Conservation (phyloP, 1,140 invertebrate genomes). For the Lutraria rhynchaena region DNA sequence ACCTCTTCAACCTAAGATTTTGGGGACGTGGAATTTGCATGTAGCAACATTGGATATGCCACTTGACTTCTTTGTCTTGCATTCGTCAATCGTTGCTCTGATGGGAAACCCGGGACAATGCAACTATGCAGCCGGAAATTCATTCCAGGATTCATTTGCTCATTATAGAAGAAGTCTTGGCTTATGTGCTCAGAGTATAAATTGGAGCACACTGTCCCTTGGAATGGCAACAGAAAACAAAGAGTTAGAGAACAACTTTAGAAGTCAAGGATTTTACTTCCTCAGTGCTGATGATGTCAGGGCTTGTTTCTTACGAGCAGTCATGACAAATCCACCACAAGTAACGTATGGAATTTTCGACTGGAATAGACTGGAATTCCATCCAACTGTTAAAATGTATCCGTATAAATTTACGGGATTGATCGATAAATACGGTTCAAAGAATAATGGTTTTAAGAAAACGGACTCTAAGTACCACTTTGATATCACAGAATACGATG, state of each 20-base stretch:
- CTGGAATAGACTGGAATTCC: constrained; percentile 4
- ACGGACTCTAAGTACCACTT: constrained; percentile 8
- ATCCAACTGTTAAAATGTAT: background rate
- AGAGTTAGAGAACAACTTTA: constrained; percentile 18
- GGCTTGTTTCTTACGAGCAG: constrained; percentile 16
- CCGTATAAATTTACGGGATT: constrained; percentile 11
- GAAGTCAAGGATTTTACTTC: constrained; percentile 24
- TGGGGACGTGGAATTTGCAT: constrained; percentile 75
- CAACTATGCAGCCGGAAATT: constrained; percentile 70
- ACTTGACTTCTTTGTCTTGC: constrained; percentile 72
- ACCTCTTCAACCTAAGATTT: constrained; percentile 68
- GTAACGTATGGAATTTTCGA: constrained; percentile 24
- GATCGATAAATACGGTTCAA: background rate
- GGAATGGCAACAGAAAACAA: constrained; percentile 46
- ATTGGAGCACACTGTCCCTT: constrained; percentile 33
- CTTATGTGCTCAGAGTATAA: constrained; percentile 59
- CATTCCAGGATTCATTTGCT: constrained; percentile 69
- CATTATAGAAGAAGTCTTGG: constrained; percentile 60
- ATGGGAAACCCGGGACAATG: constrained; percentile 69
- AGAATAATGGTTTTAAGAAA: constrained; percentile 5
- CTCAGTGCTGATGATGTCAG: constrained; percentile 1
- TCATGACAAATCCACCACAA: constrained; percentile 19
- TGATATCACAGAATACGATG: constrained; percentile 1
- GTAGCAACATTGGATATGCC: constrained; percentile 56
- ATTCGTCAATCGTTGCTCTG: constrained; percentile 67